Percentiles rank a stretch among this genome's conserved stretches.
These are phyloP conservation scores for Anoplolepis gracilipes DNA, from an alignment of 1,140 invertebrate genomes.

Conservation along the genomic window DNA sequence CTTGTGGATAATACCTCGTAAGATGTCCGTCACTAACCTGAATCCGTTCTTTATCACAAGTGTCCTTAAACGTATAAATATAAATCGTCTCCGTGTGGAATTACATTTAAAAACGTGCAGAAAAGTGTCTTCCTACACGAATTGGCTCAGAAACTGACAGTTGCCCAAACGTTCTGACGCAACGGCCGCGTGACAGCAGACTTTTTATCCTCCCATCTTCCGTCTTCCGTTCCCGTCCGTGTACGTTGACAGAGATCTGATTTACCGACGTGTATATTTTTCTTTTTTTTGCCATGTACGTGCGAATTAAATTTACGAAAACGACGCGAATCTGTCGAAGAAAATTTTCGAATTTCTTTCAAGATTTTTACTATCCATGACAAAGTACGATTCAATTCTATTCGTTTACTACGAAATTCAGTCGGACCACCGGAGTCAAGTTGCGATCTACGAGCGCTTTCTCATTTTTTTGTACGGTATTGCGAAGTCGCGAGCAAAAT, in stretches of 20 bases:
- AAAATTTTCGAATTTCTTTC: background rate
- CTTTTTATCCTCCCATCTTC: conserved; percentile 63
- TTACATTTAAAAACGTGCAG: conserved; percentile 77
- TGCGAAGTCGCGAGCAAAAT: background rate
- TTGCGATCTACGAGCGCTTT: background rate
- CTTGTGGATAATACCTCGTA: background rate
- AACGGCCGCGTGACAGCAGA: conserved; percentile 74
- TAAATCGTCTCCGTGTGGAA: conserved; percentile 68
- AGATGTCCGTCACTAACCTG: conserved; percentile 67
- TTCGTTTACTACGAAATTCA: background rate
- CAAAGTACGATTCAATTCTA: conserved; percentile 4
- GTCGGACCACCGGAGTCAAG: conserved; percentile 10
- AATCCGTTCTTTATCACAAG: conserved; percentile 66
- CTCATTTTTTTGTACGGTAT: background rate
- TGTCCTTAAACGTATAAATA: conserved; percentile 72
- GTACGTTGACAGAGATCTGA: conserved; percentile 1
- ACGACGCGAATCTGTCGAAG: no score
- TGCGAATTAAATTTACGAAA: background rate
- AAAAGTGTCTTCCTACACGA: conserved; percentile 59
- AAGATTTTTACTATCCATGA: background rate
- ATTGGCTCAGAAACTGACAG: conserved; percentile 79
- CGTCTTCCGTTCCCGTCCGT: no score
- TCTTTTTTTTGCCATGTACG: background rate
- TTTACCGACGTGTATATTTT: conserved; percentile 23
- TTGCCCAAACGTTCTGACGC: conserved; percentile 77